These are phyloP conservation scores for Phalacrocorax aristotelis DNA, from an alignment of 2,113 vertebrate genomes.

Conservation along the genomic window DNA sequence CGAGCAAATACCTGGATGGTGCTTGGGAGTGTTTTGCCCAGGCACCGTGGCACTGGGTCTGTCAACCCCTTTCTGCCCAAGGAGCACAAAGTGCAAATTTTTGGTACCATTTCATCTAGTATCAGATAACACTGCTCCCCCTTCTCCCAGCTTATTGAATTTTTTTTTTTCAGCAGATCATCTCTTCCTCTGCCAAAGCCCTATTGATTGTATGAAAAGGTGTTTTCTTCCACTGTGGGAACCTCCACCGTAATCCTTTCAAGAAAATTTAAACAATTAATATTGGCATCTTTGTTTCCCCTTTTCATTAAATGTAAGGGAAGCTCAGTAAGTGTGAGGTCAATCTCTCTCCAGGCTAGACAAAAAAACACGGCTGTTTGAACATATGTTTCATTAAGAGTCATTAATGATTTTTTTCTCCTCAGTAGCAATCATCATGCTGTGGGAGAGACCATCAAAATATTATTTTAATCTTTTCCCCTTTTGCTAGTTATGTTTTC, in stretches of 20 bases:
- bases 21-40: not conserved
- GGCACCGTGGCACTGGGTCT: not conserved
- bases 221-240: not conserved
- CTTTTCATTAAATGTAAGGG: not conserved
- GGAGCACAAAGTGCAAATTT: not conserved
- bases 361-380: not conserved
- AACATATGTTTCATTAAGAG: not conserved
- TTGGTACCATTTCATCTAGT: not conserved
- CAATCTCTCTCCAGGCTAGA: not conserved
- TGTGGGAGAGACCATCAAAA: not conserved
- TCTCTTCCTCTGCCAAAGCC: not conserved
- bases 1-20: not conserved
- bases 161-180: not conserved
- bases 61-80: not conserved
- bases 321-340: not conserved
- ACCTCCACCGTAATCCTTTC: not conserved
- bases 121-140: not conserved
- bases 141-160: not conserved
- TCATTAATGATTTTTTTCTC: not conserved
- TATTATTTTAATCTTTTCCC: not conserved
- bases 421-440: not conserved
- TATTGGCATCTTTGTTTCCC: not conserved
- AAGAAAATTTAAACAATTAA: not conserved
- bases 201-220: not conserved
- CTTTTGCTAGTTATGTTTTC: not conserved